Evolutionary conservation across 1,140 invertebrate species (phyloP), one percentile per base, ranked within the genome.

Genomic region (Zaprionus tsacasi): DNA sequence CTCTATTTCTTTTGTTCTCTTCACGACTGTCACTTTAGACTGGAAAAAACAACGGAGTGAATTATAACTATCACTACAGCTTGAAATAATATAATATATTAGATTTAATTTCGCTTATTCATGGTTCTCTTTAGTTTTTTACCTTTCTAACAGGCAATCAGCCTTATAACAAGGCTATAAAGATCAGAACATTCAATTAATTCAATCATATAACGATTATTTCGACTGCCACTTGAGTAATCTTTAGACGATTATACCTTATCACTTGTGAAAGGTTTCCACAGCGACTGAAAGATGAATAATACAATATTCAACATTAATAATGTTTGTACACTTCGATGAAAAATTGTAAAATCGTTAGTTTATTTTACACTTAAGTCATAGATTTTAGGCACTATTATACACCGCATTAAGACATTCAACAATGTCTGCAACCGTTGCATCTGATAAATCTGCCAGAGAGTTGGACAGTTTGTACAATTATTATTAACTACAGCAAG

Each of bases 291-390:
- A 33, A 33, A 33, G 30, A 33, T 7, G n/a, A n/a, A 43, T 2
- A 30, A 30, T 30, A 21, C 21, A 21, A 21, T 21, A 21, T 21
- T 21, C 21, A 30, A 30, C 40, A 45, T 45, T 8, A 45, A 45
- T 45, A 45, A 15, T 45, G n/a, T 45, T n/a, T 45, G 40, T 45
- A 45, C n/a, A 45, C 40, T 10, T 50, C 25, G 67, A 50, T 80
- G 66, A 70, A 85, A 88, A 76, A 69, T 89, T 85, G 83, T 88
- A 88, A 88, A 88, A 88, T 83, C 85, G 67, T 79, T 79, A 66
- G n/a, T 82, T 89, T 89, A 89, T 76, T 89, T 85, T 88, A 88
- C 61, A 30, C 83, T 88, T 89, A 88, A 70, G 50, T 81, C 63
- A 73, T 78, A 80, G 36, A 59, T 73, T 72, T 35, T 88, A 88